Conservation (phyloP, 2,888 invertebrate species). For the Scaptomyza flava region DNA sequence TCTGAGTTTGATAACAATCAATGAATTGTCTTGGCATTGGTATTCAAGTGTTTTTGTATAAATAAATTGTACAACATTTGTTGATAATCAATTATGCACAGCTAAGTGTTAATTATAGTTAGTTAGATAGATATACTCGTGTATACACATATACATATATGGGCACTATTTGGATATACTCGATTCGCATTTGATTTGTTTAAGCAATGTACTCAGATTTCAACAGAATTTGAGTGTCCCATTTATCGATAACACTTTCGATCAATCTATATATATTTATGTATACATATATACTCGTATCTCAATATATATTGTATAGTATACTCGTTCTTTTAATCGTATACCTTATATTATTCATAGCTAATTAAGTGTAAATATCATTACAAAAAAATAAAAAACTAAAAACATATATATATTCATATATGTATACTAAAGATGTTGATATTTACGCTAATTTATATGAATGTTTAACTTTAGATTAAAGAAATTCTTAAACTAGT, state of each 20-base stretch:
- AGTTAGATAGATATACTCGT: slow-evolving; percentile 16
- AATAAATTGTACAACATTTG: slow-evolving; percentile 54
- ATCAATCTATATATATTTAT: slow-evolving; percentile 22
- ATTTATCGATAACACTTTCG: slow-evolving; percentile 22
- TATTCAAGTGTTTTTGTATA: slow-evolving; percentile 42
- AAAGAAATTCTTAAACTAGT: slow-evolving; percentile 36
- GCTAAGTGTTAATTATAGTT: slow-evolving; percentile 34
- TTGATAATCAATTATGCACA: slow-evolving; percentile 51
- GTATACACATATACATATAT: neutral
- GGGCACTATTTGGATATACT: slow-evolving; percentile 15
- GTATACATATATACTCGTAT: slow-evolving; percentile 32
- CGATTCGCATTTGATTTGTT: slow-evolving; percentile 2
- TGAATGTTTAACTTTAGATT: slow-evolving; percentile 34
- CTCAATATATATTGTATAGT: slow-evolving; percentile 25
- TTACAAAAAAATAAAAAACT: neutral
- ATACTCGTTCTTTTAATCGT: slow-evolving; percentile 34
- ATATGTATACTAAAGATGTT: slow-evolving; percentile 2
- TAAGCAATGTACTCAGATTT: too few species aligned
- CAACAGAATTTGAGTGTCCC: slow-evolving; percentile 2
- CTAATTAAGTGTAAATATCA: slow-evolving; percentile 46
- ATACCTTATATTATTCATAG: slow-evolving; percentile 37
- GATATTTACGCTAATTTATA: slow-evolving; percentile 31
- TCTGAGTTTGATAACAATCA: slow-evolving; percentile 14
- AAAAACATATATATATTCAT: neutral
- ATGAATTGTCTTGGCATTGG: slow-evolving; percentile 33